phyloP scores from a whole-genome alignment of 2,888 invertebrate species.

The Kuschelorhynchus macadamiae region DNA sequence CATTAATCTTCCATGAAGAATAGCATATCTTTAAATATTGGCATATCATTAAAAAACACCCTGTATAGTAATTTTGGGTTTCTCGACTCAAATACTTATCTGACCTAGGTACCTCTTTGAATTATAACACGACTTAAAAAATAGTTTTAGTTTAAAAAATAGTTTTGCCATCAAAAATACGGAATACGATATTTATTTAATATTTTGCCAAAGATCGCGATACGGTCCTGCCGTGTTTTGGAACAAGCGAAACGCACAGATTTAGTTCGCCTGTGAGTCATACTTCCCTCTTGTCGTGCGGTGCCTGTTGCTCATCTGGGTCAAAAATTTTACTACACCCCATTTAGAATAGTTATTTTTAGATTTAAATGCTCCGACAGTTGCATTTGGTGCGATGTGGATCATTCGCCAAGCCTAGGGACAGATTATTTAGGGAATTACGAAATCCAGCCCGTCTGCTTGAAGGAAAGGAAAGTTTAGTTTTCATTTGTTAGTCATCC shows the following conservation, averaged over 20 bases:
- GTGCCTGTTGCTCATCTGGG: slow-evolving; percentile 57
- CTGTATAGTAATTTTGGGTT: no score
- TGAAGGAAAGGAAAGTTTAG: no score
- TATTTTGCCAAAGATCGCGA: no score
- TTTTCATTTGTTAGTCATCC: neutral
- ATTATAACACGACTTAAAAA: no score
- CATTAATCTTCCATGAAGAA: no score
- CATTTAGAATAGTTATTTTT: slow-evolving; percentile 50
- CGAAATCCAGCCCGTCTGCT: neutral
- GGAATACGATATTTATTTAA: no score
- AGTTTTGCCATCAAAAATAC: no score
- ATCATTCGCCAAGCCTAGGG: neutral
- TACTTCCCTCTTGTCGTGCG: slow-evolving; percentile 53
- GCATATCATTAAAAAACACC: no score
- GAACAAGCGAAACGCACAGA: slow-evolving; percentile 56
- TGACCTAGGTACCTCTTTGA: no score
- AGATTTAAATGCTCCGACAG: slow-evolving; percentile 27
- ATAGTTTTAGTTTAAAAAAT: no score
- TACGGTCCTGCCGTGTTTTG: slow-evolving; percentile 44
- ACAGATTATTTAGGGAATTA: neutral
- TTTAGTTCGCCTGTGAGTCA: slow-evolving; percentile 56
- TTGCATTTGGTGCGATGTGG: slow-evolving; percentile 5
- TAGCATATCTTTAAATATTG: no score
- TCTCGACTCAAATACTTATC: no score
- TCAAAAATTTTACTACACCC: slow-evolving; percentile 53